Percentiles rank a stretch among this genome's conserved stretches.
Conservation (phyloP, 1,140 invertebrate species). For the Psix sp. region DNA sequence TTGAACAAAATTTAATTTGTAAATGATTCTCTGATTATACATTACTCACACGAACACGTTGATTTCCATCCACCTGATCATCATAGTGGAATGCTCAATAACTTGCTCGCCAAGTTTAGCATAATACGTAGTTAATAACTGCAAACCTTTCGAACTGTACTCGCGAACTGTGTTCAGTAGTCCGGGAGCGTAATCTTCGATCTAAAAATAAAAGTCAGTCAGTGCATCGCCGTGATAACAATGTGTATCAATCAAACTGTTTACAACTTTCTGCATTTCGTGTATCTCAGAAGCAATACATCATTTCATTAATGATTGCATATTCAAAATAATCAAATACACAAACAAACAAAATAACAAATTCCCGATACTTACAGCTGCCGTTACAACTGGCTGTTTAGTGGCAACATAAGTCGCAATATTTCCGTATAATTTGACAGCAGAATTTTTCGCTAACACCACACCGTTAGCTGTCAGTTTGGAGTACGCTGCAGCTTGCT, state of each 20-base stretch:
- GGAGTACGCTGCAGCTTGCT: slow-evolving; percentile 79
- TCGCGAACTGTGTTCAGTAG: slow-evolving; percentile 75
- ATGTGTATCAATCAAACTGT: slow-evolving; percentile 7
- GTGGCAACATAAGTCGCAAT: slow-evolving; percentile 77
- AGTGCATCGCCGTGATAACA: slow-evolving; percentile 6
- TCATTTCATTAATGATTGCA: too few species aligned
- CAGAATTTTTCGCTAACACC: slow-evolving; percentile 77
- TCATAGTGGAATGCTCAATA: slow-evolving; percentile 63
- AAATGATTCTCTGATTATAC: background rate
- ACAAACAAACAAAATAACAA: too few species aligned
- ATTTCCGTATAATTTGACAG: slow-evolving; percentile 76
- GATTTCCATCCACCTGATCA: slow-evolving; percentile 79
- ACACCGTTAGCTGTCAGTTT: slow-evolving; percentile 79
- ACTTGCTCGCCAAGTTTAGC: slow-evolving; percentile 63
- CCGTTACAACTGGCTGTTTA: slow-evolving; percentile 80
- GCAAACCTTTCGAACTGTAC: slow-evolving; percentile 59
- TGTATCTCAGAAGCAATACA: too few species aligned
- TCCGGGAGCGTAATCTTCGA: slow-evolving; percentile 84
- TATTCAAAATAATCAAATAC: too few species aligned
- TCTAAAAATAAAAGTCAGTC: slow-evolving; percentile 66
- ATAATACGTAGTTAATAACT: slow-evolving; percentile 65
- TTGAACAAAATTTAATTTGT: slow-evolving; percentile 1
- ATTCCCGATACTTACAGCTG: slow-evolving; percentile 79
- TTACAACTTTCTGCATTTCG: background rate
- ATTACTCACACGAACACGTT: slow-evolving; percentile 87